Evolutionary conservation across 2,113 vertebrate genomes (phyloP), one percentile per base, ranked within the genome.

Genomic region (Crotalus tigris): DNA sequence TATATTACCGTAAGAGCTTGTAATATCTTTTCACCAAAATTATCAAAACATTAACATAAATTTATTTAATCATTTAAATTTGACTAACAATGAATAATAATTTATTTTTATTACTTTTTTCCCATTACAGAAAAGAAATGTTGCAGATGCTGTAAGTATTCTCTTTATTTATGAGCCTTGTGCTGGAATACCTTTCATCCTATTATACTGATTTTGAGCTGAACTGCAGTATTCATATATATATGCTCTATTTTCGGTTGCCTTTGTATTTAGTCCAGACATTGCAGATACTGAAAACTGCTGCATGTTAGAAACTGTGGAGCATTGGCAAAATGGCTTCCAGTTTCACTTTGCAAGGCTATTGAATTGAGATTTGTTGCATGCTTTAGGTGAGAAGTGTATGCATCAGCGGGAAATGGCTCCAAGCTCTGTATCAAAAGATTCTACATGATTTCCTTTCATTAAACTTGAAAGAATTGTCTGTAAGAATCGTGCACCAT

Each of bases 51-150:
- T 49, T n/a, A 33, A 33, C 29, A 69, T 33, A 33, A 33, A 69
- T 69, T 6, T 69, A 69, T 33, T 5, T 69, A 69, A 13, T 69
- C 29, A 69, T 69, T 64, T 69, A 69, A 33, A 69, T 69, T 69
- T 69, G 64, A 69, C 33, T 69, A 5, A 69, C 64, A 69, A 69
- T 69, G 64, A 69, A 69, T 69, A 33, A 69, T 15, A 85, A 49
- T 85, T 19, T 39, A 81, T 19, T 81, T 81, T 44, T 81, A 81
- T 81, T 89, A 92, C 39, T 0, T 57, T 2, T 91, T 96, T 97
- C 94, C 94, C 94, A 96, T 97, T 96, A 91, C 97, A 98, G 97
- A 98, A 97, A 46, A 96, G 94, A 95, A 96, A 94, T 94, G 93
- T 95, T 90, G 90, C 96, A 57, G 95, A 96, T 61, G 94, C 96